Conservation (phyloP, 2,797 vertebrate genomes). For the Darevskia nairensis region DNA sequence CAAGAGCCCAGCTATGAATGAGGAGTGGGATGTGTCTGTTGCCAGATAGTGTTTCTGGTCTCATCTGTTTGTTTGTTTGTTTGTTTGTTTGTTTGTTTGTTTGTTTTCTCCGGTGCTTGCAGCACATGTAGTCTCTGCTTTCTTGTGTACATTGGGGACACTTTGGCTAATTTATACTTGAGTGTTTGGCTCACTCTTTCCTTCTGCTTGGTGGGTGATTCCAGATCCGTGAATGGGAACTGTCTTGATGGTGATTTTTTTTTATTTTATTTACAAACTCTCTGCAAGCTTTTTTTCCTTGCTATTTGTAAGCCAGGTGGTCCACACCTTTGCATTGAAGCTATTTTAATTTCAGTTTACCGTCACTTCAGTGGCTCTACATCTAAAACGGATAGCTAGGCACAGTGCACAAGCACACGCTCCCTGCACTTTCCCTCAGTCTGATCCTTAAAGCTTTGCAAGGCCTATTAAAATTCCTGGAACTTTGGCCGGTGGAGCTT, state of each 20-base stretch:
- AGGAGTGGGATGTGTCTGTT: conserved; percentile 54
- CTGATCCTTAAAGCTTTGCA: background rate
- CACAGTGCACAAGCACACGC: background rate
- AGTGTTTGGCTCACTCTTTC: background rate
- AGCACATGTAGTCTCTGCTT: background rate
- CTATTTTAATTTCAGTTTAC: background rate
- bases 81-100: background rate
- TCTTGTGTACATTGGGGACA: conserved; percentile 1
- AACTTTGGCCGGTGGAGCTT: background rate
- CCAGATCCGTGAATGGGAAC: background rate
- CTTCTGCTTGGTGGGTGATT: background rate
- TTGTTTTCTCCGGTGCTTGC: conserved; percentile 27
- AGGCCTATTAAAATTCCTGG: background rate
- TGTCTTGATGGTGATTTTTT: background rate
- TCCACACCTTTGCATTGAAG: background rate
- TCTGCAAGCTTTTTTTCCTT: background rate
- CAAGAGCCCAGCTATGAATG: conserved; percentile 54
- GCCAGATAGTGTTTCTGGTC: conserved; percentile 2
- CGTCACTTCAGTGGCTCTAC: background rate
- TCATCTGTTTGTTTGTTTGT: conserved; percentile 24
- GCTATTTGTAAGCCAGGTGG: background rate
- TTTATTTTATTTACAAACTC: background rate
- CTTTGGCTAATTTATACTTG: conserved; percentile 21
- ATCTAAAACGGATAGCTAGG: background rate
- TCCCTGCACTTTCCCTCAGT: background rate